Conservation (phyloP, 2,797 vertebrate genomes). For the Hybognathus amarus region DNA sequence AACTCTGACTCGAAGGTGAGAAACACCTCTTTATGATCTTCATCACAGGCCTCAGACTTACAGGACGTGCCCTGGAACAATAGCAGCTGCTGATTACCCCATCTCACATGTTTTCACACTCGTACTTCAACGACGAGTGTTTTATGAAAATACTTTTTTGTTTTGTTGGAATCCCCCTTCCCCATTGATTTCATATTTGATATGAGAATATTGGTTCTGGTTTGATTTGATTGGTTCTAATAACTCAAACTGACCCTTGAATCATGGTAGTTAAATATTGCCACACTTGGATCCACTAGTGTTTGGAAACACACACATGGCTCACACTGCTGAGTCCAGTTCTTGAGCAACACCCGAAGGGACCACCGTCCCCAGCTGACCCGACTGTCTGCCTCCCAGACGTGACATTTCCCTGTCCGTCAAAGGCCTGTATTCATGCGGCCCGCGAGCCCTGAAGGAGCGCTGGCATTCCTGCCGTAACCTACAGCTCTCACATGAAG, state of each 20-base stretch:
- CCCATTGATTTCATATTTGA: background rate
- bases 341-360: background rate
- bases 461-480: background rate
- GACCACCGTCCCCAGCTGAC: background rate
- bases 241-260: background rate
- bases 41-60: background rate
- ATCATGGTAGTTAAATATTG: background rate
- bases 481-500: conserved; percentile 21
- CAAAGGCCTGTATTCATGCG: conserved; percentile 12
- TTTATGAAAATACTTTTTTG: background rate
- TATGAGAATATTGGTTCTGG: background rate
- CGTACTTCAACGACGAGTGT: background rate
- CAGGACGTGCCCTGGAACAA: background rate
- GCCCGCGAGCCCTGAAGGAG: background rate
- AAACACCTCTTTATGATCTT: conserved; percentile 2
- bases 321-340: background rate
- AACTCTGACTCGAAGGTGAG: conserved; percentile 84
- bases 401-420: conserved; percentile 26
- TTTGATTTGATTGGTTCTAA: background rate
- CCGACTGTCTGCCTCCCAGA: conserved; percentile 14
- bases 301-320: background rate
- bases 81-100: background rate
- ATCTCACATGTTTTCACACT: background rate
- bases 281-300: background rate
- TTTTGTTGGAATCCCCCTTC: no score